Evolutionary conservation across 2,888 invertebrate species (phyloP).

Genomic region (Leuctra nigra): DNA sequence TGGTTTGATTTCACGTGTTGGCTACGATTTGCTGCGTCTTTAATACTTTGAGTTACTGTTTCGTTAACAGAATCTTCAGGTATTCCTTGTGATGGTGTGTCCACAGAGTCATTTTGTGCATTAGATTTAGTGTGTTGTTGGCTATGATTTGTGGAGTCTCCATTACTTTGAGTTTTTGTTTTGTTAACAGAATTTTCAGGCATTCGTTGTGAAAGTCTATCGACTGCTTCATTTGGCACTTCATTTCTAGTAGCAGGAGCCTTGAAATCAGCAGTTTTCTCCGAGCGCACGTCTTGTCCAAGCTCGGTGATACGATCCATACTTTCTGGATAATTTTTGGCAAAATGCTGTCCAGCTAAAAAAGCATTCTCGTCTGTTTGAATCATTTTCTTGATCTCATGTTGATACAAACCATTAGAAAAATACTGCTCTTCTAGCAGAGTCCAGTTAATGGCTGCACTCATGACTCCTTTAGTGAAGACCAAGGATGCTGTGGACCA

Average conservation of each 20-base stretch:
- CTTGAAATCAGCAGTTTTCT: not conserved
- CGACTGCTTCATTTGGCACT: not conserved
- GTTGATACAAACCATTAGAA: constrained; percentile 69
- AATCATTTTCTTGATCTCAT: constrained; percentile 82
- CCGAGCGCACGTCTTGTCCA: not conserved
- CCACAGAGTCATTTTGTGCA: too few species aligned
- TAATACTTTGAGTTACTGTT: too few species aligned
- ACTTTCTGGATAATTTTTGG: constrained; percentile 53
- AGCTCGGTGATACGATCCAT: constrained; percentile 33
- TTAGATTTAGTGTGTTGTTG: not conserved
- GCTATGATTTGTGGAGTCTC: too few species aligned
- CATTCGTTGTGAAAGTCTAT: not conserved
- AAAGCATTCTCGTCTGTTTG: constrained; percentile 56
- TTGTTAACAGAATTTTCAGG: not conserved
- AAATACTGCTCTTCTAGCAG: constrained; percentile 82
- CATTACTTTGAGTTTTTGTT: too few species aligned
- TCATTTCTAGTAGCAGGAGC: not conserved
- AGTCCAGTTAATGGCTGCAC: constrained; percentile 91
- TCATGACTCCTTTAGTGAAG: constrained; percentile 95
- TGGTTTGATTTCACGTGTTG: too few species aligned
- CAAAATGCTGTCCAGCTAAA: constrained; percentile 64
- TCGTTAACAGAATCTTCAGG: not conserved
- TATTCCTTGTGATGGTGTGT: not conserved
- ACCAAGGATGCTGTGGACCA: constrained; percentile 97
- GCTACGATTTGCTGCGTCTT: too few species aligned